Percentiles rank a stretch among this genome's conserved stretches.
Conservation (phyloP, 2,888 invertebrate genomes). For the Lycia hirtaria region DNA sequence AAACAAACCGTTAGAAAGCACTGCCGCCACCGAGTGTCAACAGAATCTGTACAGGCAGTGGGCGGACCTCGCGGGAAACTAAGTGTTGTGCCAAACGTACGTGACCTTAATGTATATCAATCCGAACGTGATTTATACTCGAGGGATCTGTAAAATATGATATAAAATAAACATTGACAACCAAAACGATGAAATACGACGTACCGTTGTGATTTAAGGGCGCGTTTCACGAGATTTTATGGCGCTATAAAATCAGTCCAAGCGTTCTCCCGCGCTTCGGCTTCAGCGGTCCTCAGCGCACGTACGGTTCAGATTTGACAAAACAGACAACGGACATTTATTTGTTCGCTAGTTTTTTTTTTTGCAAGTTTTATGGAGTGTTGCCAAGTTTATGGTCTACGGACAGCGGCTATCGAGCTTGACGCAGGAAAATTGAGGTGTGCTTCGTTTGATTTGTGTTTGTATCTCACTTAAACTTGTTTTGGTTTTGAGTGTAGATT, state of each 20-base stretch:
- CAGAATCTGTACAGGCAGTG: conserved; percentile 17
- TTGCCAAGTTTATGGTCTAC: conserved; percentile 79
- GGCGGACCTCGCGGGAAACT: conserved; percentile 56
- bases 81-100: conserved; percentile 80
- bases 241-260: conserved; percentile 83
- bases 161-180: conserved; percentile 86
- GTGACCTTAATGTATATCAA: conserved; percentile 85
- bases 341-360: conserved; percentile 82
- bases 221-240: conserved; percentile 84
- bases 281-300: conserved; percentile 56
- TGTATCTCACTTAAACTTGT: conserved; percentile 37
- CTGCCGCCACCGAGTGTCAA: conserved; percentile 18
- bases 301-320: conserved; percentile 83
- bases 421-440: conserved; percentile 68
- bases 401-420: conserved; percentile 66
- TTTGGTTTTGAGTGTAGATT: not conserved
- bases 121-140: conserved; percentile 80
- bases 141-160: conserved; percentile 84
- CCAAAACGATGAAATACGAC: conserved; percentile 85
- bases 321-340: conserved; percentile 83
- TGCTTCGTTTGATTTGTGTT: conserved; percentile 56
- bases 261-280: conserved; percentile 47
- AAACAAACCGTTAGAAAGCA: conserved; percentile 11
- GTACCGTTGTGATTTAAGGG: conserved; percentile 83
- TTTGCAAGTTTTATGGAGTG: conserved; percentile 81